Percentiles rank a stretch among this genome's conserved stretches.
phyloP scores from a whole-genome alignment of 2,888 invertebrate species.

The Apamea monoglypha region DNA sequence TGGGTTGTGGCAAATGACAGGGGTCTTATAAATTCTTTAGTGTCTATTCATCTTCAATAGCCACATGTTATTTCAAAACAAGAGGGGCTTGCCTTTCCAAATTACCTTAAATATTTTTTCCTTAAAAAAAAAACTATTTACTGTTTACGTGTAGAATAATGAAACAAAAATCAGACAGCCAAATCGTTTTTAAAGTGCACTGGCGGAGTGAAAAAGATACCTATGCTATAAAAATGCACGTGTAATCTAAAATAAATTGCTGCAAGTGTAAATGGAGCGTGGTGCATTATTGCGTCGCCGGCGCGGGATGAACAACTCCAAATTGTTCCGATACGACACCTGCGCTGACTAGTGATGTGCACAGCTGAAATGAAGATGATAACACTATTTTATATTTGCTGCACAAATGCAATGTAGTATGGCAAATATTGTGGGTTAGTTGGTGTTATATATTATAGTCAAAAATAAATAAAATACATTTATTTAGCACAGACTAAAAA shows the following conservation, averaged over 20 bases:
- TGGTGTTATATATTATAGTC: no score
- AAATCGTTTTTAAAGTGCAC: slow-evolving; percentile 76
- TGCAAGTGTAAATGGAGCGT: slow-evolving; percentile 82
- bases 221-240: slow-evolving; percentile 75
- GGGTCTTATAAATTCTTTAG: slow-evolving; percentile 43
- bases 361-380: neutral
- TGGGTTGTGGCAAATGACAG: neutral
- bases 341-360: slow-evolving; percentile 69
- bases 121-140: neutral
- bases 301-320: slow-evolving; percentile 68
- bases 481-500: neutral
- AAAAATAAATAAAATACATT: neutral
- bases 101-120: neutral
- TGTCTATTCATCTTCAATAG: slow-evolving; percentile 16
- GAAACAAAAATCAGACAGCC: slow-evolving; percentile 47
- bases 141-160: neutral
- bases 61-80: neutral
- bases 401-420: neutral
- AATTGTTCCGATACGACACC: slow-evolving; percentile 82
- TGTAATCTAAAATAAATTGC: slow-evolving; percentile 82
- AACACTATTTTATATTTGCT: slow-evolving; percentile 4
- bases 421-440: neutral
- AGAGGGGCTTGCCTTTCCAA: neutral
- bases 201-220: slow-evolving; percentile 73
- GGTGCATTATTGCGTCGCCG: slow-evolving; percentile 71